Evolutionary conservation across 2,113 vertebrate genomes (phyloP).

Genomic region (Condylura cristata): DNA sequence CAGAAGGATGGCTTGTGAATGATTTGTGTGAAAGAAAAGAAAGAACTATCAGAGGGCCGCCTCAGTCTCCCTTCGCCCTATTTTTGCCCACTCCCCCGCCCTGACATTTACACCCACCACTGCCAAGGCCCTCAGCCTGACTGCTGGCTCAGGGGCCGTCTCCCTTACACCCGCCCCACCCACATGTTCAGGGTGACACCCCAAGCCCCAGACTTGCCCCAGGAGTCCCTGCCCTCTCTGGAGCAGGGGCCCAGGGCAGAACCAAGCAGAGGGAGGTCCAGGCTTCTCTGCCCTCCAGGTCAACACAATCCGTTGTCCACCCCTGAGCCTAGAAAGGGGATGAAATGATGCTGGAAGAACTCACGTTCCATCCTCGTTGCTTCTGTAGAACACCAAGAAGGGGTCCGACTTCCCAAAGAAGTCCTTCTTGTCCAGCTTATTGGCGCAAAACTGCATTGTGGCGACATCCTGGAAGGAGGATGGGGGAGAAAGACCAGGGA

Average conservation of each 20-base stretch:
- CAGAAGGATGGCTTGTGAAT: background rate
- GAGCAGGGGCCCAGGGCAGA: background rate
- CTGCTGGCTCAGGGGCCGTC: background rate
- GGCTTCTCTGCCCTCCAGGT: background rate
- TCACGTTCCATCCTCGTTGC: slow-evolving; percentile 96
- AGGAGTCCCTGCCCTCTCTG: background rate
- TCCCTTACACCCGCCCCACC: background rate
- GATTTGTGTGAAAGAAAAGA: background rate
- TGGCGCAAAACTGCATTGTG: slow-evolving; percentile 96
- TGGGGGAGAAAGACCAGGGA: background rate
- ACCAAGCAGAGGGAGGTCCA: background rate
- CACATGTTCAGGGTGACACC: background rate
- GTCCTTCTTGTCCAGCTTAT: slow-evolving; percentile 96
- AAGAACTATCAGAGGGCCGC: background rate
- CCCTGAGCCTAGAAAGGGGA: background rate
- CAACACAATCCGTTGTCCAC: background rate
- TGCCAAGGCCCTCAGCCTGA: background rate
- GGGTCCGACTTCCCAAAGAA: slow-evolving; percentile 96
- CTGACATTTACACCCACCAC: too few relatives aligned
- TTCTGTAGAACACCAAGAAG: slow-evolving; percentile 95
- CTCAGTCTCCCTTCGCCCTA: background rate
- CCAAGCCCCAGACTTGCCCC: background rate
- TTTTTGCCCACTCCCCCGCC: background rate
- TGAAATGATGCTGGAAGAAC: slow-evolving; percentile 36
- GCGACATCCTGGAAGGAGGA: slow-evolving; percentile 88